Evolutionary conservation across 2,797 vertebrate species (phyloP), one percentile per base, ranked within the genome.

Genomic region (Rhynchonycteris naso): DNA sequence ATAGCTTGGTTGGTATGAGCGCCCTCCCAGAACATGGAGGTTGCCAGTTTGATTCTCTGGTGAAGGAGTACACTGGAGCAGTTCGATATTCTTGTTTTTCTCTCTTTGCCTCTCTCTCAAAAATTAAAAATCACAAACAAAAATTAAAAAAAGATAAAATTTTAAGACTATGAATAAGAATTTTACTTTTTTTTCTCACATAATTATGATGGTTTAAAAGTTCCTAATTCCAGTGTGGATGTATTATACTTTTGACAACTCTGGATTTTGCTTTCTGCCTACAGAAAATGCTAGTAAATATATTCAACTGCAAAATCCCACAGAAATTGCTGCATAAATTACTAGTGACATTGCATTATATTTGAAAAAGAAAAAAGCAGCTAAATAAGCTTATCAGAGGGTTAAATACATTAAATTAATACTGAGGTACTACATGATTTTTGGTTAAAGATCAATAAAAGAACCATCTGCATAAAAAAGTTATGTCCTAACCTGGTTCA

Each of bases 111-210:
- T 43, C 5, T 43, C 43, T 43, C 43, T 43, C 43, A 43, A 91
- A 88, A 93, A 86, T 89, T 87, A 91, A 88, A 93, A 86, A 68
- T 68, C 28, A 69, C n/a, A 74, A 76, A 71, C 22, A 81, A 14
- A 90, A 86, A 68, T 82, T 81, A 69, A 24, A 54, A 80, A 85
- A 76, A 5, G 10, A 47, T 66, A 11, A 10, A 7, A 35, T 71
- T 93, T 95, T 35, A 61, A 88, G 22, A 56, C 5, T 88, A 61
- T 19, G 56, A 59, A 35, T 14, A 58, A 21, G 89, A 75, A 59
- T 66, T 81, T 66, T 54, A 56, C 9, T 30, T 79, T 52, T 52
- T 66, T 74, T 50, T 10, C 11, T 28, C 11, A 66, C 14, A 61
- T 0, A 11, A 2, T 5, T 66, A 1, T 38, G 21, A 35, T 54